A percentile compares a stretch with the other conserved stretches of the same genome.
phyloP scores from a whole-genome alignment of 2,113 vertebrate genomes.

The Mesitornis unicolor region DNA sequence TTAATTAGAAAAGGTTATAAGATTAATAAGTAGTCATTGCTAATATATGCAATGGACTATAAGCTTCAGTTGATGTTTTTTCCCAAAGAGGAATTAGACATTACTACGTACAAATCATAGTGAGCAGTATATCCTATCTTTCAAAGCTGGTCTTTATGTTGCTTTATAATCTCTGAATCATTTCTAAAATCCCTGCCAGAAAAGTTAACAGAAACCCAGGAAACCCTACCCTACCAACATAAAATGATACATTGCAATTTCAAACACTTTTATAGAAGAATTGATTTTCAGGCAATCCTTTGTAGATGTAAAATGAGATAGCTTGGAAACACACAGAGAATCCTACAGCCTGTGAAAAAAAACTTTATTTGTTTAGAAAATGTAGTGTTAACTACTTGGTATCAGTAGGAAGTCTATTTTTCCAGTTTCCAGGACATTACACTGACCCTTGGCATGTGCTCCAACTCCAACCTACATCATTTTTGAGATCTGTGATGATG shows the following conservation, averaged over 20 bases:
- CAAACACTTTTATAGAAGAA: neutral
- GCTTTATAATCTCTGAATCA: slow-evolving; percentile 32
- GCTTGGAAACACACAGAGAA: neutral
- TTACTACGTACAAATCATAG: neutral
- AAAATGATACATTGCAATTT: neutral
- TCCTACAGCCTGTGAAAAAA: neutral
- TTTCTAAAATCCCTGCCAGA: slow-evolving; percentile 16
- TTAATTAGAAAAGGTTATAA: slow-evolving; percentile 70
- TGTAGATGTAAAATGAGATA: neutral
- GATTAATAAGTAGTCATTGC: slow-evolving; percentile 62
- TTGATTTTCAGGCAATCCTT: slow-evolving; percentile 7
- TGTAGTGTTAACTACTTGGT: neutral
- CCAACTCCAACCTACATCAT: neutral
- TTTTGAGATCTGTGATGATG: neutral
- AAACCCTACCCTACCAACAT: neutral
- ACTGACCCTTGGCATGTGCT: neutral
- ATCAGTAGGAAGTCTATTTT: neutral
- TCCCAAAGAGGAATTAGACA: neutral
- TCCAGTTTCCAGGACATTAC: neutral
- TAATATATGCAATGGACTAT: neutral
- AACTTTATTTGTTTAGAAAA: neutral
- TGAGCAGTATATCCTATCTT: neutral
- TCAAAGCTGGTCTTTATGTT: neutral
- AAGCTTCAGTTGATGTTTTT: neutral
- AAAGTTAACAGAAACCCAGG: neutral